Conservation (phyloP, 2,797 vertebrate species). For the Phyllotis vaccarum region DNA sequence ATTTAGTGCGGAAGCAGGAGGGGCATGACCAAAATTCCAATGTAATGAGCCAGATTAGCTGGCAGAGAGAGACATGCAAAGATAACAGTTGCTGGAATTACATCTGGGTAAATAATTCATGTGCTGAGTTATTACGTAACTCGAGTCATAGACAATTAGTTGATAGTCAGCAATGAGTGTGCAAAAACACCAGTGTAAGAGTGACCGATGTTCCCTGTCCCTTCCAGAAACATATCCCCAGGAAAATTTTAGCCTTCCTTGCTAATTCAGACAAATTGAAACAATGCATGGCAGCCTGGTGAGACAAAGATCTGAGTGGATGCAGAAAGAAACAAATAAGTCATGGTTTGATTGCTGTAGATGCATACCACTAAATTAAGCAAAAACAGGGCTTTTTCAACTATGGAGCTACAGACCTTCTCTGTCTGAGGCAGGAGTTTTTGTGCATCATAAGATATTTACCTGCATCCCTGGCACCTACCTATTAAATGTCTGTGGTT, state of each 20-base stretch:
- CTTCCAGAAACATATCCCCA: conserved; percentile 28
- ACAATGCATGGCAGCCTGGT: neutral
- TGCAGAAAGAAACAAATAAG: conserved; percentile 3
- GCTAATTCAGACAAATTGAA: conserved; percentile 61
- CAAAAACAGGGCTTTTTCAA: neutral
- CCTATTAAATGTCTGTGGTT: neutral
- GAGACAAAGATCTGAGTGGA: conserved; percentile 37
- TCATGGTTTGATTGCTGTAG: neutral
- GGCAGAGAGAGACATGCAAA: conserved; percentile 60
- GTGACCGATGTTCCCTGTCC: neutral
- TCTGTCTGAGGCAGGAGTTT: neutral
- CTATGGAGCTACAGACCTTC: neutral
- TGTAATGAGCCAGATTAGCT: conserved; percentile 66
- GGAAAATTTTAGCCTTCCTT: conserved; percentile 46
- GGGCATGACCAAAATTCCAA: conserved; percentile 64
- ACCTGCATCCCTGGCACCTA: neutral
- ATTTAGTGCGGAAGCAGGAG: conserved; percentile 53
- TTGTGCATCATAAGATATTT: neutral
- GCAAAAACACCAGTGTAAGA: neutral
- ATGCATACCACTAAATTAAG: conserved; percentile 8
- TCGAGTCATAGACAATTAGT: conserved; percentile 17
- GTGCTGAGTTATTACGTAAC: conserved; percentile 64
- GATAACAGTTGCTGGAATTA: conserved; percentile 57
- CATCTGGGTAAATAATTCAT: conserved; percentile 77
- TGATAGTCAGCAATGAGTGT: neutral